A percentile compares a stretch with the other conserved stretches of the same genome.
These are phyloP conservation scores for Pionites leucogaster DNA, from an alignment of 2,113 vertebrate genomes.

Conservation along the genomic window DNA sequence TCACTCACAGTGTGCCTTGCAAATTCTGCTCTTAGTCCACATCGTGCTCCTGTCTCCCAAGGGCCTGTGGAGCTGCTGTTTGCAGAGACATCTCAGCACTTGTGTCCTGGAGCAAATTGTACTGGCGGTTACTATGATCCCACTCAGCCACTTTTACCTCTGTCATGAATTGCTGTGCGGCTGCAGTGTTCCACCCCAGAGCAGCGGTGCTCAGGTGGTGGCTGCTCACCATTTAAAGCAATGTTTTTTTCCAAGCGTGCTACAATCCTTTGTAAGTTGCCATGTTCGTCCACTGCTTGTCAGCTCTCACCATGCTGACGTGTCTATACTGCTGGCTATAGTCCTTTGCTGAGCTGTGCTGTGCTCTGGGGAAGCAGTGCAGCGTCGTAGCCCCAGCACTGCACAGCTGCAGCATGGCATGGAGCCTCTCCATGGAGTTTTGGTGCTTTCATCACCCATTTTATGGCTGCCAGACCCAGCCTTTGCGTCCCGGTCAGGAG, in stretches of 20 bases:
- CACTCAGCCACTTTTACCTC: not conserved
- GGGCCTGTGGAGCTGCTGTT: not conserved
- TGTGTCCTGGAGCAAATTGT: not conserved
- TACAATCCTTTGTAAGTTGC: not conserved
- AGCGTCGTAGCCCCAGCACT: not conserved
- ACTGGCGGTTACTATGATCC: not conserved
- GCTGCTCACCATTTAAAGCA: not conserved
- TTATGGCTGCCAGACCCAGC: not conserved
- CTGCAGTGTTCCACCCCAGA: not conserved
- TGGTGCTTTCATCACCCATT: rapidly evolving
- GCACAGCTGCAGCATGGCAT: not conserved
- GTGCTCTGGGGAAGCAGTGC: not conserved
- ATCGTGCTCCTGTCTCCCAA: not conserved
- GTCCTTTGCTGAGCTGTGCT: not conserved
- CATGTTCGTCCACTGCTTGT: not conserved
- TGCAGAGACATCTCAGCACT: not conserved
- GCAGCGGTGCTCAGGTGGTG: not conserved
- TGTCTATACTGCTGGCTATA: rapidly evolving
- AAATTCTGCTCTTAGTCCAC: not conserved
- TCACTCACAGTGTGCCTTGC: not conserved
- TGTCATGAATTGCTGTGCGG: not conserved
- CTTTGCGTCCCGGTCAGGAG: conserved; percentile 22
- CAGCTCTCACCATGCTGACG: rapidly evolving
- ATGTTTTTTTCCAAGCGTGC: not conserved
- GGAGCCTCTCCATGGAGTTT: rapidly evolving